These are phyloP conservation scores for Agriopis marginaria DNA, from an alignment of 2,888 invertebrate genomes.

Conservation along the genomic window DNA sequence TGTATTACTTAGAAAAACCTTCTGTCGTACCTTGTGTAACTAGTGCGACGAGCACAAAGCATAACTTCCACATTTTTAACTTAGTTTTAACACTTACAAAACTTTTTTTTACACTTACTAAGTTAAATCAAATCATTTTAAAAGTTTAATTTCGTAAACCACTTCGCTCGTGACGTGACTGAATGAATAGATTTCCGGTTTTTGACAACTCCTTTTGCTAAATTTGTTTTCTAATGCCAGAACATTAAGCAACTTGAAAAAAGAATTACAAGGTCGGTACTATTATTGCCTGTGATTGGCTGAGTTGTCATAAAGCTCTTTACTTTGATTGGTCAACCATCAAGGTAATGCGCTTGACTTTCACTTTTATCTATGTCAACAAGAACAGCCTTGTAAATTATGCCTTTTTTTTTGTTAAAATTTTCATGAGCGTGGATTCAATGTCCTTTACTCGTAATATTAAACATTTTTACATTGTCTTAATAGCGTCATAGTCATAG, in stretches of 20 bases:
- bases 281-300: too few relatives aligned
- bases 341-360: conserved; percentile 61
- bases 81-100: conserved; percentile 44
- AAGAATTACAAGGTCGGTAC: conserved; percentile 47
- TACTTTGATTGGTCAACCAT: conserved; percentile 63
- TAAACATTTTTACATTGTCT: too few relatives aligned
- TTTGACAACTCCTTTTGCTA: conserved; percentile 61
- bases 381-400: conserved; percentile 5
- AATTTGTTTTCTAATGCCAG: conserved; percentile 39
- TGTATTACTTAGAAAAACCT: conserved; percentile 11
- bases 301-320: too few relatives aligned
- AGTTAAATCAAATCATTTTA: conserved; percentile 59
- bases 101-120: conserved; percentile 52
- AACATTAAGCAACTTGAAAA: conserved; percentile 10
- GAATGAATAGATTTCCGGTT: conserved; percentile 59
- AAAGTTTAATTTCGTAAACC: conserved; percentile 35
- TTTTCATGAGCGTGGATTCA: too few relatives aligned
- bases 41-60: conserved; percentile 60
- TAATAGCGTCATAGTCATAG: too few relatives aligned
- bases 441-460: too few relatives aligned
- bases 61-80: conserved; percentile 64
- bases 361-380: conserved; percentile 58
- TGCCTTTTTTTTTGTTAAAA: too few relatives aligned
- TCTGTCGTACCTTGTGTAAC: conserved; percentile 60
- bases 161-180: conserved; percentile 17